Conservation (phyloP, 2,797 vertebrate species). For the Danio kyathit region DNA sequence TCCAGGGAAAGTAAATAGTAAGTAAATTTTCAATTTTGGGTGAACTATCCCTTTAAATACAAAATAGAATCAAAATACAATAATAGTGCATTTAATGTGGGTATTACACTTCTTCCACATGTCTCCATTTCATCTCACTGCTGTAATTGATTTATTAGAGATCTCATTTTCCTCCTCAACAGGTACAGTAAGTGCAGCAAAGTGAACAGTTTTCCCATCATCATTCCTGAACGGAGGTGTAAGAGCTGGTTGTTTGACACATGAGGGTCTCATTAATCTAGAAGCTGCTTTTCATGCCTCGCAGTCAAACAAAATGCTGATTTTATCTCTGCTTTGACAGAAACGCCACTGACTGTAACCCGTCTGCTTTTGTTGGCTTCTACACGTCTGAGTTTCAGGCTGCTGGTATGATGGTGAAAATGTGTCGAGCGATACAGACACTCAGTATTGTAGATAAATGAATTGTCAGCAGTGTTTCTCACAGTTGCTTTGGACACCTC, state of each 20-base stretch:
- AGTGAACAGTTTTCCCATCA: not conserved
- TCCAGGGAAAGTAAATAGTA: too few species aligned
- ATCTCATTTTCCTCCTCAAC: not conserved
- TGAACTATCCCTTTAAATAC: too few species aligned
- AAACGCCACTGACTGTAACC: slow-evolving; percentile 63
- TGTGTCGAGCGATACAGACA: not conserved
- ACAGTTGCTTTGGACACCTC: not conserved
- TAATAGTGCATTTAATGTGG: too few species aligned
- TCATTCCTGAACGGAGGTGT: slow-evolving; percentile 25
- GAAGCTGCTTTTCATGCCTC: slow-evolving; percentile 61
- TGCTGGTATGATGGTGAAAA: not conserved
- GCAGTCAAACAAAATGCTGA: slow-evolving; percentile 64
- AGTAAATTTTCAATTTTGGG: not conserved
- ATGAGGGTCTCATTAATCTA: slow-evolving; percentile 51
- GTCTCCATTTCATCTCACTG: not conserved
- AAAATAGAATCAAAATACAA: too few species aligned
- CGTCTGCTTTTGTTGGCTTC: slow-evolving; percentile 50
- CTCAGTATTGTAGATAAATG: too few species aligned
- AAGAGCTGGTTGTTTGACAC: not conserved
- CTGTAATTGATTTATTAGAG: not conserved
- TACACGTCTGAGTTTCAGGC: not conserved
- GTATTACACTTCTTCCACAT: not conserved
- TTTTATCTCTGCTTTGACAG: slow-evolving; percentile 71
- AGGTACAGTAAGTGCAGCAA: not conserved
- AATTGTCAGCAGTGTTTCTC: not conserved